These are phyloP conservation scores for Troides aeacus DNA, from an alignment of 2,888 invertebrate species.

Conservation along the genomic window DNA sequence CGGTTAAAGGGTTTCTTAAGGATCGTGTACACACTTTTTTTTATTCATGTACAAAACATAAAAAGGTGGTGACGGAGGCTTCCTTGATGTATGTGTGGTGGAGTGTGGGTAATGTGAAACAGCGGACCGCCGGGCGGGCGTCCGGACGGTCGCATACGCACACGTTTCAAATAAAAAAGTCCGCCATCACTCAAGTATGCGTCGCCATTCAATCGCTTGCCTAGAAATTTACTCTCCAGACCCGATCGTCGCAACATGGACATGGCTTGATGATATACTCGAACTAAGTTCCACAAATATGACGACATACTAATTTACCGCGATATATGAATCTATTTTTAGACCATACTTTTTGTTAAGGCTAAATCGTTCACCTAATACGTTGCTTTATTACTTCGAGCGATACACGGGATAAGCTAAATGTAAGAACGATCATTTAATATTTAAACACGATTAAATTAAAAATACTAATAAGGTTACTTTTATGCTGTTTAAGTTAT, in stretches of 20 bases:
- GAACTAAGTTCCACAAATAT: not conserved
- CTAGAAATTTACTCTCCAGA: constrained; percentile 66
- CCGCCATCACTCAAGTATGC: constrained; percentile 79
- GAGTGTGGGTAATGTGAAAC: constrained; percentile 29
- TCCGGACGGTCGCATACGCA: constrained; percentile 69
- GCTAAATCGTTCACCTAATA: not conserved
- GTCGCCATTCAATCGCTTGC: constrained; percentile 74
- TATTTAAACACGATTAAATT: too few species aligned
- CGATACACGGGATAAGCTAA: too few species aligned
- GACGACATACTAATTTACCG: not conserved
- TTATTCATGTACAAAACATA: not conserved
- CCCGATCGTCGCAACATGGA: constrained; percentile 54
- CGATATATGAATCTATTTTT: not conserved
- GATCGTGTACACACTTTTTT: too few species aligned
- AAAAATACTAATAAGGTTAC: too few species aligned
- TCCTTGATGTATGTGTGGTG: not conserved
- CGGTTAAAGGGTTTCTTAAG: too few species aligned
- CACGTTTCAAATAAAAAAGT: constrained; percentile 81
- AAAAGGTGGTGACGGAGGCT: not conserved
- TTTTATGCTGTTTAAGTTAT: not conserved
- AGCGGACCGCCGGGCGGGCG: constrained; percentile 36
- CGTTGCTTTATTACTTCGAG: too few species aligned
- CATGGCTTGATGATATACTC: constrained; percentile 34
- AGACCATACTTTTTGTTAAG: not conserved
- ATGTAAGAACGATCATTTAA: too few species aligned